phyloP scores from a whole-genome alignment of 2,113 vertebrate species.

The Indri indri region DNA sequence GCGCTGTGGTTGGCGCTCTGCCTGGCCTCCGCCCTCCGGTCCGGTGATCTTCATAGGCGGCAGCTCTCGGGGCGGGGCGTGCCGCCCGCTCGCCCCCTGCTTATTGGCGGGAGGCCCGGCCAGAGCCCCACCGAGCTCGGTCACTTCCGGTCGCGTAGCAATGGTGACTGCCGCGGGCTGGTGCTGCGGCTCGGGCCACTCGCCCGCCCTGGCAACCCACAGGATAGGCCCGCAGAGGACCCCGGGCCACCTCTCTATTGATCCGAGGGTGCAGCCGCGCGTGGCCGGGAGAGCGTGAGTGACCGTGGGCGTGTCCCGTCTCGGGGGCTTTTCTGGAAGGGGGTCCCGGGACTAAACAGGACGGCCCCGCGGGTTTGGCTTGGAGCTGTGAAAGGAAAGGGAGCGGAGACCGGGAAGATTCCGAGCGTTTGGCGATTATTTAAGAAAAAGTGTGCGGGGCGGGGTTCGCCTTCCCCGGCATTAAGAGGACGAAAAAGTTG shows the following conservation, averaged over 20 bases:
- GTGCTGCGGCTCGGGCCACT: rapidly evolving
- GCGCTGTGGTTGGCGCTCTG: neutral
- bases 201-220: rapidly evolving
- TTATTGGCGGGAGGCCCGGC: constrained; percentile 47
- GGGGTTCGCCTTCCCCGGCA: neutral
- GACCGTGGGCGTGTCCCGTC: neutral
- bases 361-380: neutral
- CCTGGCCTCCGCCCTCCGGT: neutral
- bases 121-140: neutral
- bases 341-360: neutral
- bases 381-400: neutral
- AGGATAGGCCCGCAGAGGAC: neutral
- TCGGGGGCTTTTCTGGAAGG: neutral
- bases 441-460: neutral
- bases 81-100: neutral
- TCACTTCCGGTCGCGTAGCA: constrained; percentile 72
- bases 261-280: neutral
- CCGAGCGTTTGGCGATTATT: neutral
- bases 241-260: neutral
- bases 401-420: neutral
- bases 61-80: neutral
- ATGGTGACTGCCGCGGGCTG: rapidly evolving
- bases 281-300: neutral
- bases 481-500: neutral
- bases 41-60: neutral